Conservation (phyloP, 2,888 invertebrate genomes). For the Volucella inflata region DNA sequence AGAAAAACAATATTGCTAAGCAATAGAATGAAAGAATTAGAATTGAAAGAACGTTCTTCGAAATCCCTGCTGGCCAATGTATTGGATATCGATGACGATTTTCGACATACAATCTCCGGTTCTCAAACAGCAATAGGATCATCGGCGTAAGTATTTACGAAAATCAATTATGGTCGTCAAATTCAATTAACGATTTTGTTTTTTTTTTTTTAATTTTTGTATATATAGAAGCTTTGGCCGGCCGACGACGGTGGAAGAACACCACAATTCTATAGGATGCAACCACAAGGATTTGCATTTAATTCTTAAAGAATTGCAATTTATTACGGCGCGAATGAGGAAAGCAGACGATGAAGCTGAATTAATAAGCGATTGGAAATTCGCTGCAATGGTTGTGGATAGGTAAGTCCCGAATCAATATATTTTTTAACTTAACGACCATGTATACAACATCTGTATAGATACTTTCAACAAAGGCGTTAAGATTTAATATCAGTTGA, state of each 20-base stretch:
- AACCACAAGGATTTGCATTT: constrained; percentile 94
- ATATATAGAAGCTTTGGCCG: constrained; percentile 86
- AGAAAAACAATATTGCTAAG: constrained; percentile 95
- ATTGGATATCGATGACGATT: constrained; percentile 97
- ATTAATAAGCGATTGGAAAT: constrained; percentile 98
- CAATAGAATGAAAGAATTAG: constrained; percentile 95
- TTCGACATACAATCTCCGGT: constrained; percentile 88
- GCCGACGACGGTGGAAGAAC: constrained; percentile 91
- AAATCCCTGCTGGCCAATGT: constrained; percentile 97
- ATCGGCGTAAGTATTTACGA: constrained; percentile 85
- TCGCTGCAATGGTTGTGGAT: constrained; percentile 99
- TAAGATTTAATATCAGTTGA: background rate
- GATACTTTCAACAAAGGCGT: background rate
- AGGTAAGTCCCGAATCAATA: constrained; percentile 84
- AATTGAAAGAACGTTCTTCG: constrained; percentile 96
- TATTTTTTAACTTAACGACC: background rate
- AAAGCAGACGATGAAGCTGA: constrained; percentile 97
- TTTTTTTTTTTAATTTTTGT: constrained; percentile 5
- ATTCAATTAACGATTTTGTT: background rate
- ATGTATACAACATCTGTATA: constrained; percentile 3
- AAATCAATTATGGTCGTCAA: background rate
- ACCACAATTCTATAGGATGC: constrained; percentile 87
- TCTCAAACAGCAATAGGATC: constrained; percentile 87
- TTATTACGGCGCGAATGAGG: constrained; percentile 96
- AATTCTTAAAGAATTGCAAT: constrained; percentile 96